Percentiles rank a stretch among this genome's conserved stretches.
Conservation (phyloP, 1,140 invertebrate genomes). For the Myzus persicae region DNA sequence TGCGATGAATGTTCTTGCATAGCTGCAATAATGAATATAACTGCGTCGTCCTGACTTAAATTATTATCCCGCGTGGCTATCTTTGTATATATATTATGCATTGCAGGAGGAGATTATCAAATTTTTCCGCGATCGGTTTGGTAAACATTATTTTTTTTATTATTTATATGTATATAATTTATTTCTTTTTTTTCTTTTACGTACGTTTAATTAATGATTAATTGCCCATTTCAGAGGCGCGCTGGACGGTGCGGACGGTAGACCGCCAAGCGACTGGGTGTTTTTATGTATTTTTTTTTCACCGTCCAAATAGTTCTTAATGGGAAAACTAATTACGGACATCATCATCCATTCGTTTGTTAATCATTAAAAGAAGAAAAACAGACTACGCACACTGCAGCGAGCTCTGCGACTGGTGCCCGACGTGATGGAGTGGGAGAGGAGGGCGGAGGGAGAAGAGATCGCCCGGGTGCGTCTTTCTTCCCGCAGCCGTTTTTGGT, state of each 20-base stretch:
- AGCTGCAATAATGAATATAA: background rate
- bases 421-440: background rate
- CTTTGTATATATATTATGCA: background rate
- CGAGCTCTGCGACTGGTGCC: background rate
- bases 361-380: constrained; percentile 44
- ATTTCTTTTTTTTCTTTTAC: background rate
- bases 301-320: constrained; percentile 40
- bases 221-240: background rate
- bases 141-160: background rate
- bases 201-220: constrained; percentile 37
- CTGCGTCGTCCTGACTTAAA: background rate
- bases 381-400: background rate
- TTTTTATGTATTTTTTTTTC: constrained; percentile 31
- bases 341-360: constrained; percentile 36
- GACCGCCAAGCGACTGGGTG: background rate
- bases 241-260: background rate
- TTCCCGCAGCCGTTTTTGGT: background rate
- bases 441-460: background rate
- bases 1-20: background rate
- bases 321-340: constrained; percentile 45
- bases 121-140: background rate
- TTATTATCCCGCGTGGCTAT: no score
- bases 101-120: background rate
- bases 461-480: background rate
- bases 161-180: background rate